Evolutionary conservation across 2,888 invertebrate genomes (phyloP).

Genomic region (Ephialtes manifestator): DNA sequence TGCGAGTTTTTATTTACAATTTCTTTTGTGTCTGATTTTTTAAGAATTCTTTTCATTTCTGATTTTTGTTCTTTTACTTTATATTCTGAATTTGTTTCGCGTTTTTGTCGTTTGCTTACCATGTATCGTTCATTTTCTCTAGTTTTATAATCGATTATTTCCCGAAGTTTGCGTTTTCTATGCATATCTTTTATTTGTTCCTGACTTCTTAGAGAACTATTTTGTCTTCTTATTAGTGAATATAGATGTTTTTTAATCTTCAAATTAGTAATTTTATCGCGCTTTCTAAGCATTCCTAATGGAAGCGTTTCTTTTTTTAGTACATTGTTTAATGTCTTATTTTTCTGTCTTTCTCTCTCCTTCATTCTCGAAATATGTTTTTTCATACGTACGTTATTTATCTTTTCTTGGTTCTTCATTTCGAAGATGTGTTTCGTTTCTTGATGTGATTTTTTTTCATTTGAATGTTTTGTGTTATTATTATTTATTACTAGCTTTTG

Average conservation of each 20-base stretch:
- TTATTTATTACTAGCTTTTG: too few species aligned
- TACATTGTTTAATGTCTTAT: too few species aligned
- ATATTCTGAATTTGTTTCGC: background rate
- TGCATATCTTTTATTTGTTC: background rate
- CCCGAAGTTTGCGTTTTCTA: slow-evolving; percentile 9
- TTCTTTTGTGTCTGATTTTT: background rate
- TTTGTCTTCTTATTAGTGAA: background rate
- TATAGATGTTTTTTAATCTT: background rate
- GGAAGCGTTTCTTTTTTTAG: background rate
- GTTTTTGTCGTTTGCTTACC: background rate
- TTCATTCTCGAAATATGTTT: too few species aligned
- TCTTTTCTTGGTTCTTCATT: too few species aligned
- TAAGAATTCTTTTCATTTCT: background rate
- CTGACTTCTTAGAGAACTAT: background rate
- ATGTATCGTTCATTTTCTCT: background rate
- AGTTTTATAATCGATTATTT: background rate
- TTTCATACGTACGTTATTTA: too few species aligned
- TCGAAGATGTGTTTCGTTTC: too few species aligned
- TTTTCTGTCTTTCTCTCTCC: too few species aligned
- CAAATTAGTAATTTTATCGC: background rate
- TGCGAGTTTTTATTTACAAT: background rate
- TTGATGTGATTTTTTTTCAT: too few species aligned
- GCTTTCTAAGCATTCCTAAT: background rate
- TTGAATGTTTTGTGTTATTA: too few species aligned
- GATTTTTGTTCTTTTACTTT: background rate